Percentiles rank a stretch among this genome's conserved stretches.
phyloP scores from a whole-genome alignment of 1,140 invertebrate species.

The Ceratosolen solmsi region DNA sequence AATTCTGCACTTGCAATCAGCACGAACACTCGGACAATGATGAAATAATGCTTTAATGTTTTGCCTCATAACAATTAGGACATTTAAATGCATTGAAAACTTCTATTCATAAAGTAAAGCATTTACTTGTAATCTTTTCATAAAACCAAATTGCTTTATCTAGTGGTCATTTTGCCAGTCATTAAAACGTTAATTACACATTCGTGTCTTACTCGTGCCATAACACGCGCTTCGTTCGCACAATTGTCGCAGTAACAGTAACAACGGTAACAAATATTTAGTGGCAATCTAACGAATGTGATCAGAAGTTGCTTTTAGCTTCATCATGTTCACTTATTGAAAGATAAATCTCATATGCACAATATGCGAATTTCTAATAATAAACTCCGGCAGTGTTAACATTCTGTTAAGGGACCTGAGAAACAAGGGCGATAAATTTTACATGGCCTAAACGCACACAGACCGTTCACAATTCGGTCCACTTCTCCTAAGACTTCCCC shows the following conservation, averaged over 20 bases:
- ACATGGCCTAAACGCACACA: neutral
- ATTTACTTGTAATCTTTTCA: neutral
- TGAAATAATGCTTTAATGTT: neutral
- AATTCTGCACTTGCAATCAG: neutral
- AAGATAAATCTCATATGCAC: neutral
- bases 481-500: constrained; percentile 21
- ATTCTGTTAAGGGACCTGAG: neutral
- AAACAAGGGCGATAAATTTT: constrained; percentile 31
- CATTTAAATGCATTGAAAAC: neutral
- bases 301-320: no score
- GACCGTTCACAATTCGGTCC: neutral
- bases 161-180: no score
- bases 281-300: no score
- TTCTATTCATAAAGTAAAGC: neutral
- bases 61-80: neutral
- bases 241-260: no score
- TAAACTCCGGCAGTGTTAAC: neutral
- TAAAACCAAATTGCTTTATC: neutral
- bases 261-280: no score
- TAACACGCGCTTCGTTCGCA: no score
- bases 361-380: neutral
- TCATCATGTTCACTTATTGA: neutral
- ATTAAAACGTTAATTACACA: no score
- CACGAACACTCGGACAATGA: neutral
- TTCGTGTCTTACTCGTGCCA: no score